phyloP scores from a whole-genome alignment of 2,797 vertebrate species.

The Melanotaenia maccullochi region DNA sequence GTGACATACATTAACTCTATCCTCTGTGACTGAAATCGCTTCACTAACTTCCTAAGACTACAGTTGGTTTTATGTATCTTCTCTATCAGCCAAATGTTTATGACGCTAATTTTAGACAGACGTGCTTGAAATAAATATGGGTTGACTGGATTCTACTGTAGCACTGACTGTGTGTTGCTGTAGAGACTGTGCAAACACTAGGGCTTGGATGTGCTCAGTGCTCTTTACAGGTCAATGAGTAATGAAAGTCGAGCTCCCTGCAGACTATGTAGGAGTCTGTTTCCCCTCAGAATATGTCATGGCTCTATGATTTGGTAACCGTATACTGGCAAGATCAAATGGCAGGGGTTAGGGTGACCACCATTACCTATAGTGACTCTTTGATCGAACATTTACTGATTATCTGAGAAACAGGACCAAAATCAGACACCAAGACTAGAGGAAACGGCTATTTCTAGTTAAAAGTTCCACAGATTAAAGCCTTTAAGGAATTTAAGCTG shows the following conservation, averaged over 20 bases:
- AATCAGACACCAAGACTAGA: slow-evolving; percentile 21
- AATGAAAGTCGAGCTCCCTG: slow-evolving; percentile 39
- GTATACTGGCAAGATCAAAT: slow-evolving; percentile 42
- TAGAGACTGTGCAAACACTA: slow-evolving; percentile 65
- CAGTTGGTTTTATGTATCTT: slow-evolving; percentile 20
- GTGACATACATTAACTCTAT: slow-evolving; percentile 29
- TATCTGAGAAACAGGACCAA: slow-evolving; percentile 13
- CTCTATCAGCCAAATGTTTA: slow-evolving; percentile 41
- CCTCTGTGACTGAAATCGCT: slow-evolving; percentile 29
- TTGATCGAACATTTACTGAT: slow-evolving; percentile 21
- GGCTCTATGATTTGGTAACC: slow-evolving; percentile 41
- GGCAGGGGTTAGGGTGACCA: slow-evolving; percentile 43
- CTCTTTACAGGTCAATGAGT: slow-evolving; percentile 37
- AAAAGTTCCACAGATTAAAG: slow-evolving; percentile 53
- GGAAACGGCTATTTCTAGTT: slow-evolving; percentile 13
- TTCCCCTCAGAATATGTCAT: slow-evolving; percentile 45
- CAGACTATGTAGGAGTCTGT: slow-evolving; percentile 45
- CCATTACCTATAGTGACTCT: slow-evolving; percentile 28
- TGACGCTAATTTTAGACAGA: slow-evolving; percentile 68
- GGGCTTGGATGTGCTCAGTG: slow-evolving; percentile 42
- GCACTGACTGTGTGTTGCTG: slow-evolving; percentile 61
- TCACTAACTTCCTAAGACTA: slow-evolving; percentile 15
- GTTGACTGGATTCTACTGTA: slow-evolving; percentile 50
- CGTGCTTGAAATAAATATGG: slow-evolving; percentile 53
- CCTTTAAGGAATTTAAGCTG: slow-evolving; percentile 28